phyloP scores from a whole-genome alignment of 2,888 invertebrate species.

The Andrena dorsata region DNA sequence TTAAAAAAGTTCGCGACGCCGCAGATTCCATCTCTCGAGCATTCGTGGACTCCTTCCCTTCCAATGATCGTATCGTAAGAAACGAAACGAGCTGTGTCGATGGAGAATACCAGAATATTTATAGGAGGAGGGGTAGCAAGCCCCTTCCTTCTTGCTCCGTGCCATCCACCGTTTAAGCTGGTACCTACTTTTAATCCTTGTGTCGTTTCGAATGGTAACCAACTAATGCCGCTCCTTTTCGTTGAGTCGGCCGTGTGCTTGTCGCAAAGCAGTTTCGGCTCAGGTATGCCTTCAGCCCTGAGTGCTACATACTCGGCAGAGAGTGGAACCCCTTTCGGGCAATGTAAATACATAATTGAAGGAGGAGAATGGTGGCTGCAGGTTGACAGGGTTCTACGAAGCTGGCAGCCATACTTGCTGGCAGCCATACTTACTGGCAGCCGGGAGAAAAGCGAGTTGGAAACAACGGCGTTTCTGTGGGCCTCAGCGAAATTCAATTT shows the following conservation, averaged over 20 bases:
- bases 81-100: neutral
- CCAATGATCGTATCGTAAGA: neutral
- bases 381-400: neutral
- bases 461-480: conserved; percentile 29
- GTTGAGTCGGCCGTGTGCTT: neutral
- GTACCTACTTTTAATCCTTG: neutral
- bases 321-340: neutral
- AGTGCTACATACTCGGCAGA: too few species aligned
- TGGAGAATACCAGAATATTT: neutral
- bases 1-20: neutral
- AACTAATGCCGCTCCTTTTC: neutral
- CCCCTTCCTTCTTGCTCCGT: neutral
- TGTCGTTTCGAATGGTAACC: neutral
- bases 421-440: conserved; percentile 17
- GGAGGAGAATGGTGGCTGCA: conserved; percentile 5
- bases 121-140: neutral
- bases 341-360: conserved; percentile 44
- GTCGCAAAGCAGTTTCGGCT: too few species aligned
- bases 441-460: conserved; percentile 22
- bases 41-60: neutral
- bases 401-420: neutral
- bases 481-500: conserved; percentile 49
- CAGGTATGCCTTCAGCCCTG: neutral
- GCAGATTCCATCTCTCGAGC: neutral
- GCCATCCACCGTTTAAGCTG: neutral